Evolutionary conservation across 2,888 invertebrate species (phyloP).

Genomic region (Drosophila buzzatii): DNA sequence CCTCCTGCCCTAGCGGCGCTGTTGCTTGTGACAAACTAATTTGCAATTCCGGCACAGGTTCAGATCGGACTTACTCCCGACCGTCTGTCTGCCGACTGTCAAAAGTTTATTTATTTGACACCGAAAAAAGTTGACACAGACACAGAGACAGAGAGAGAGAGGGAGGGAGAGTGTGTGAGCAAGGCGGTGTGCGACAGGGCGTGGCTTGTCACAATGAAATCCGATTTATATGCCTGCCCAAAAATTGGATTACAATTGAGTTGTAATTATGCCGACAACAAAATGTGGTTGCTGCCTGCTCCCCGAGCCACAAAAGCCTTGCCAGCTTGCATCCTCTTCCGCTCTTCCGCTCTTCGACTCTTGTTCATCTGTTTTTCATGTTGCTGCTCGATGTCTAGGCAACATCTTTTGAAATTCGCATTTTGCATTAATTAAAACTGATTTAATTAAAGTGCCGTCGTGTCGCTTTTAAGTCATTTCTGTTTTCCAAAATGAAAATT

Average conservation of each 20-base stretch:
- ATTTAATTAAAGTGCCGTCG: conserved; percentile 77
- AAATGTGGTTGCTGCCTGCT: conserved; percentile 38
- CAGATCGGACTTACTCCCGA: conserved; percentile 28
- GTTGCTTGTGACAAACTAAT: conserved; percentile 51
- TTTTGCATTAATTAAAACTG: conserved; percentile 83
- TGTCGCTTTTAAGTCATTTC: conserved; percentile 69
- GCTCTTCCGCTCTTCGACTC: background rate
- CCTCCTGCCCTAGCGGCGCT: background rate
- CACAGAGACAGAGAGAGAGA: conserved; percentile 31
- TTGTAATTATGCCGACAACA: conserved; percentile 81
- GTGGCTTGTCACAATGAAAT: conserved; percentile 63
- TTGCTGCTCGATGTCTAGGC: conserved; percentile 31
- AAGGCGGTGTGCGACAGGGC: conserved; percentile 7
- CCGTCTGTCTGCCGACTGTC: conserved; percentile 74
- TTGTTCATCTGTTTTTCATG: conserved; percentile 18
- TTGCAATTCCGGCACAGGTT: conserved; percentile 62
- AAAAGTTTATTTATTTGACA: conserved; percentile 81
- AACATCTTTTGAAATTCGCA: conserved; percentile 77
- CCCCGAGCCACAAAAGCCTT: background rate
- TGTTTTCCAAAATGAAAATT: conserved; percentile 13
- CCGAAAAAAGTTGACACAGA: conserved; percentile 78
- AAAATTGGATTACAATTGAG: conserved; percentile 81
- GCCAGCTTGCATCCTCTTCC: background rate
- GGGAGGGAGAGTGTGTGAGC: background rate
- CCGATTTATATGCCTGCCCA: conserved; percentile 73